phyloP scores from a whole-genome alignment of 2,797 vertebrate species.

The Telmatherina bonti region DNA sequence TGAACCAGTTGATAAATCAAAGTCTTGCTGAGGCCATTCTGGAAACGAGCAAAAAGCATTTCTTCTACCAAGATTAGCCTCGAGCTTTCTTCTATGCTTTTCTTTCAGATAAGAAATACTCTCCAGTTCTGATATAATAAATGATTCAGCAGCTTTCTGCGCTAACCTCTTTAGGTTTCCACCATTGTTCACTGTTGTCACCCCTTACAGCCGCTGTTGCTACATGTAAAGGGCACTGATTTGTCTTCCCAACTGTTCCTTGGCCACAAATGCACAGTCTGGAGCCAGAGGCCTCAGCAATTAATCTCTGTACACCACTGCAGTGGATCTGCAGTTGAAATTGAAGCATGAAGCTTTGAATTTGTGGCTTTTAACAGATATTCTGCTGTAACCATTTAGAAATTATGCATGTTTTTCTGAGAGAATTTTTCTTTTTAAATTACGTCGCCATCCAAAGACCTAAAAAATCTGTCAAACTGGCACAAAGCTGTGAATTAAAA shows the following conservation, averaged over 20 bases:
- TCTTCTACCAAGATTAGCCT: neutral
- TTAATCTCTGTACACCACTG: neutral
- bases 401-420: neutral
- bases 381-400: neutral
- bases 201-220: neutral
- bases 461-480: neutral
- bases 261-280: neutral
- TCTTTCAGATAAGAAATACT: neutral
- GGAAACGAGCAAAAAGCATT: neutral
- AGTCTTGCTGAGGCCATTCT: neutral
- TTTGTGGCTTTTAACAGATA: neutral
- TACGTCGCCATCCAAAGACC: neutral
- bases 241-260: neutral
- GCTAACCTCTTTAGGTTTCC: neutral
- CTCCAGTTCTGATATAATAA: neutral
- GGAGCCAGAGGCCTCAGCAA: neutral
- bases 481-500: neutral
- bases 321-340: neutral
- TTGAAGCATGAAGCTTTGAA: neutral
- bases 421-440: neutral
- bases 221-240: neutral
- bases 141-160: slow-evolving; percentile 1
- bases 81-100: neutral
- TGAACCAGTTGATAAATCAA: neutral
- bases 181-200: neutral